Evolutionary conservation across 2,888 invertebrate genomes (phyloP).

Genomic region (Drosophila rellima): DNA sequence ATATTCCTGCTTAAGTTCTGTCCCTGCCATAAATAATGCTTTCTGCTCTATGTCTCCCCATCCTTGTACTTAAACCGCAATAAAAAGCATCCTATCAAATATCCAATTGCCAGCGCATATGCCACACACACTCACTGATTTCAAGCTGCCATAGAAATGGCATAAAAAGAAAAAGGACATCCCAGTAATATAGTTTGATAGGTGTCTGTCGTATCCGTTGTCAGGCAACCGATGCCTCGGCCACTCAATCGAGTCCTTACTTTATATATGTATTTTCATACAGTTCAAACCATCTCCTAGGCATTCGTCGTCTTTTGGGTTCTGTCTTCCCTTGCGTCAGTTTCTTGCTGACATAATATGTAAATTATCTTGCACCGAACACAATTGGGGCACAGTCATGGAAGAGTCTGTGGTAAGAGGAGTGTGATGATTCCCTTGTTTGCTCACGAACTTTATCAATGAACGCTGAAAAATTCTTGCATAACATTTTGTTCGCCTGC

Average conservation of each 20-base stretch:
- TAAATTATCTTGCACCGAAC: conserved; percentile 68
- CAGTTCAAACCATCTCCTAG: conserved; percentile 4
- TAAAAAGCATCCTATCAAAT: conserved; percentile 46
- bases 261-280: conserved; percentile 1
- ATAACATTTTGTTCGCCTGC: conserved; percentile 43
- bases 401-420: neutral
- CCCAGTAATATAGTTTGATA: conserved; percentile 53
- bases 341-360: conserved; percentile 58
- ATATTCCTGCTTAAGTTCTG: conserved; percentile 20
- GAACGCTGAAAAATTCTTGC: conserved; percentile 68
- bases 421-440: conserved; percentile 45
- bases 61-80: conserved; percentile 23
- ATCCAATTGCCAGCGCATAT: conserved; percentile 48
- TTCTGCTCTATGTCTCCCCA: neutral
- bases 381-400: conserved; percentile 32
- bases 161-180: conserved; percentile 21
- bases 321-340: conserved; percentile 10
- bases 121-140: conserved; percentile 22
- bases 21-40: conserved; percentile 26
- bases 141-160: conserved; percentile 22
- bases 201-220: conserved; percentile 28
- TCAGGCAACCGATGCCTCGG: conserved; percentile 10
- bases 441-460: conserved; percentile 68
- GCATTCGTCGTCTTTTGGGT: conserved; percentile 12
- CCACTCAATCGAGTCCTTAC: conserved; percentile 29